Base-by-base conservation (phyloP, 2,113 vertebrate genomes). In the Oryctolagus cuniculus region DNA sequence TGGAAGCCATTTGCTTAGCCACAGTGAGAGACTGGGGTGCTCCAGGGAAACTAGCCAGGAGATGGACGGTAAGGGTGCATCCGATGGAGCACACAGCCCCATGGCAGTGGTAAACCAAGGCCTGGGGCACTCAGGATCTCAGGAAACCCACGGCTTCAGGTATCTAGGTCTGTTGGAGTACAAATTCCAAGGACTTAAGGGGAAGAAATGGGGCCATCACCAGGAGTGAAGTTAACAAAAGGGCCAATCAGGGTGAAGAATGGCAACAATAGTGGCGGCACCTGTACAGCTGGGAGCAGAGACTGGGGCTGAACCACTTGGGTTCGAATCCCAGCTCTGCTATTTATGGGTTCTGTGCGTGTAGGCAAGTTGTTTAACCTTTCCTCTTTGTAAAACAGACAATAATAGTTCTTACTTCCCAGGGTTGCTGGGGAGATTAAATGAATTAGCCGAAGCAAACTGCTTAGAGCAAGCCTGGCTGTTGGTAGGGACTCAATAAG, bases 1-100 rank as follows among this genome's bases (percentile, higher is more conserved):
- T 19, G 72, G 93, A 75, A 15, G 2, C 13, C 19, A 4, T 92
- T 96, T 93, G 31, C 92, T 94, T 17, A 6, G 96, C 12, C 3
- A 0, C 75, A 31, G 36, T n/a, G 67, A 85, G 64, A 91, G 66
- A 73, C 61, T 61, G 24, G 12, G 67, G 31, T 81, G 53, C 9
- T 79, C 44, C 19, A 1, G 16, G 34, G 64, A 87, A 91, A 25
- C 78, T 9, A 61, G n/a, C 64, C 3, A 44, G 74, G 67, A 49
- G 17, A 69, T 27, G n/a, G 49, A 69, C 24, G 29, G 49, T 49
- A 61, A 92, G 75, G 58, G 87, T 31, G 58, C 11, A 15, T 83
- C 10, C 6, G 8, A 86, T 92, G 69, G 61, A 49, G 64, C 55
- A 73, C 34, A 61, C 0, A 4, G 5, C 36, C 15, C 36, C 34